These are phyloP conservation scores for Miniopterus natalensis DNA, from an alignment of 2,113 vertebrate genomes.

Conservation along the genomic window DNA sequence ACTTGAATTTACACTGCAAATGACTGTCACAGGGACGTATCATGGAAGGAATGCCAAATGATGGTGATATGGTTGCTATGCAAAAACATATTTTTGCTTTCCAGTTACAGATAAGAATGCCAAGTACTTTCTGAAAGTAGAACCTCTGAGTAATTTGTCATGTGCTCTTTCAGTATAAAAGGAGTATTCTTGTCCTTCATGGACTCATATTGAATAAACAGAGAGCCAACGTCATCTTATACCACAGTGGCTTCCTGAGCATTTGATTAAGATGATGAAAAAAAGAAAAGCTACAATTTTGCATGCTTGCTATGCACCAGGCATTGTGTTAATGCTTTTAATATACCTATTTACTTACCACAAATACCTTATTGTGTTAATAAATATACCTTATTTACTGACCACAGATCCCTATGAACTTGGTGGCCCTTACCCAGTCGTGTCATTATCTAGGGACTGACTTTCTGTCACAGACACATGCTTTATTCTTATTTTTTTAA, in stretches of 20 bases:
- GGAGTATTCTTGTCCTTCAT: neutral
- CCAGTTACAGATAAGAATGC: constrained; percentile 58
- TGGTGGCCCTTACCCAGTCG: neutral
- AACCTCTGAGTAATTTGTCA: neutral
- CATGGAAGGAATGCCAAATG: constrained; percentile 67
- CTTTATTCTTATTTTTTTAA: neutral
- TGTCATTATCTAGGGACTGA: neutral
- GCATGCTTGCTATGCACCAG: neutral
- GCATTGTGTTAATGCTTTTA: neutral
- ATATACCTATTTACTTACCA: neutral
- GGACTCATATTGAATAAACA: neutral
- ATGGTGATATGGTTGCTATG: constrained; percentile 69
- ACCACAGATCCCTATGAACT: neutral
- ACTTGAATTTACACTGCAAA: constrained; percentile 83
- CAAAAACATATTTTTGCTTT: constrained; percentile 74
- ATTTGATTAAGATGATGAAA: neutral
- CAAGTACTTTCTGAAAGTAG: neutral
- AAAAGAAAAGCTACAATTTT: neutral
- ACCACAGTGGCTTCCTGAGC: neutral
- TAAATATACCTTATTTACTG: neutral
- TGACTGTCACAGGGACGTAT: constrained; percentile 48
- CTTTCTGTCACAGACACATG: neutral
- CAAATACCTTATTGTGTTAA: neutral
- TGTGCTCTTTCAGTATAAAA: neutral
- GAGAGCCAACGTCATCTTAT: neutral